phyloP scores from a whole-genome alignment of 2,797 vertebrate species.

The Semotilus atromaculatus region DNA sequence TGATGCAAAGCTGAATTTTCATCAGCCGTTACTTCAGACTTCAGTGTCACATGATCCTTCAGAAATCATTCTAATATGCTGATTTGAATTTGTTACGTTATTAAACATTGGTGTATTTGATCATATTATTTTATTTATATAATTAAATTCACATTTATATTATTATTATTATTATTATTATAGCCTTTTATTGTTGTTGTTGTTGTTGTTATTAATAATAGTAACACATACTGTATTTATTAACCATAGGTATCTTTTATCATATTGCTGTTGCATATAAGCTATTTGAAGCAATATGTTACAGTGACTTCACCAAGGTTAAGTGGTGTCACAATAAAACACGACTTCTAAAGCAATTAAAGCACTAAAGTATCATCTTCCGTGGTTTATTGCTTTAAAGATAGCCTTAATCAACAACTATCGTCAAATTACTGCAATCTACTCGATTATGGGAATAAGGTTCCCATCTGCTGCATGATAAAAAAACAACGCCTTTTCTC shows the following conservation, averaged over 20 bases:
- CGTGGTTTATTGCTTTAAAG: background rate
- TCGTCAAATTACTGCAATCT: background rate
- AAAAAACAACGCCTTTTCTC: background rate
- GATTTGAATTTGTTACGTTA: no score
- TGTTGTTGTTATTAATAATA: background rate
- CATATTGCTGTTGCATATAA: background rate
- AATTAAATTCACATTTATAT: background rate
- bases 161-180: background rate
- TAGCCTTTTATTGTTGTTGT: background rate
- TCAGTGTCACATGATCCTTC: no score
- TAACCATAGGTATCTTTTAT: background rate
- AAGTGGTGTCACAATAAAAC: background rate
- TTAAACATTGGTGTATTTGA: background rate
- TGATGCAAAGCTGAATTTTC: no score
- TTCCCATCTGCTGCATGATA: constrained; percentile 9
- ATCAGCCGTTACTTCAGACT: no score
- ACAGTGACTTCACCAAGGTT: background rate
- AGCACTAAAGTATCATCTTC: background rate
- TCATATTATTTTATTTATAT: background rate
- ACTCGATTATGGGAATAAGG: constrained; percentile 8
- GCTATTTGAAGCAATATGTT: background rate
- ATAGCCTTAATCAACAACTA: constrained; percentile 14
- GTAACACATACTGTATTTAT: background rate
- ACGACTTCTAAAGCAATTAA: background rate
- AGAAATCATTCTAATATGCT: no score